Evolutionary conservation across 92 coral and sea anemone species (phyloP).

Genomic region (Epizoanthus stellaris): DNA sequence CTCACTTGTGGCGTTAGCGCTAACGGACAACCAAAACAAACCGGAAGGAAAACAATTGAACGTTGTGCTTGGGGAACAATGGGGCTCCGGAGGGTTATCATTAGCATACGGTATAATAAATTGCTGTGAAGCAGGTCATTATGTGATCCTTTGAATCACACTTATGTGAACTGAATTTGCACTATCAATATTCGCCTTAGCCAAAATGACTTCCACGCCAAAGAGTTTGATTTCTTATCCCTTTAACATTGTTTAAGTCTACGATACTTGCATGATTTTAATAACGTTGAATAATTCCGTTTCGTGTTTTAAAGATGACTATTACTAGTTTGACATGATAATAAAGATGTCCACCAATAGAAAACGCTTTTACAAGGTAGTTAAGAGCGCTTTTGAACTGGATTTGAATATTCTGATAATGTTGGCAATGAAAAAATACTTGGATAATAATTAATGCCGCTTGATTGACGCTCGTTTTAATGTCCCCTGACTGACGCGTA

Average conservation of each 20-base stretch:
- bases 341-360: too few species aligned
- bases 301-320: too few species aligned
- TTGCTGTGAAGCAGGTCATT: not conserved
- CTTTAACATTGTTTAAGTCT: too few species aligned
- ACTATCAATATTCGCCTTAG: not conserved
- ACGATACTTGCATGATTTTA: too few species aligned
- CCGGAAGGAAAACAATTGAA: slow-evolving; percentile 15
- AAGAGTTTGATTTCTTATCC: not conserved
- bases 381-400: not conserved
- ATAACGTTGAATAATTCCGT: too few species aligned
- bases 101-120: not conserved
- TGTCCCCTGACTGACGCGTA: slow-evolving; percentile 33
- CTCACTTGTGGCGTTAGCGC: not conserved
- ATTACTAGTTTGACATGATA: too few species aligned
- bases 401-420: not conserved
- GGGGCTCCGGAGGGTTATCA: not conserved
- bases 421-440: not conserved
- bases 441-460: slow-evolving; percentile 2
- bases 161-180: not conserved
- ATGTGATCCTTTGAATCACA: not conserved
- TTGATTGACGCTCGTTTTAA: slow-evolving; percentile 9
- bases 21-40: not conserved
- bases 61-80: not conserved
- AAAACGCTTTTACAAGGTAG: not conserved
- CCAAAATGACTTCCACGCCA: not conserved